Base-by-base conservation (phyloP, 2,797 vertebrate species). In the Emydoidea blandingii region DNA sequence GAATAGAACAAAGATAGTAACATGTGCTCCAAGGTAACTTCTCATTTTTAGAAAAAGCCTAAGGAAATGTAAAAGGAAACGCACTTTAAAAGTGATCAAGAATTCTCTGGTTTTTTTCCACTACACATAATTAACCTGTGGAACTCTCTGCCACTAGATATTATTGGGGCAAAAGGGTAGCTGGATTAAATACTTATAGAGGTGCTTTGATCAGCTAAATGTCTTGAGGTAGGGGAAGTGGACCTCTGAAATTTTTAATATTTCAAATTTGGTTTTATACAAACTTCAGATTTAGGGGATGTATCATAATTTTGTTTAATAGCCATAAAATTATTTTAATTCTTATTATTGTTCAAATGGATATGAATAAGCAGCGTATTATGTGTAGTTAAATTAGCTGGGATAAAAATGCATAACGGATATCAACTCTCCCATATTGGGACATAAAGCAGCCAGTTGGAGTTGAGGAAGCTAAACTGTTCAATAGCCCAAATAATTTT, bases 281-380 rank as follows among this genome's bases (percentile, higher is more conserved):
- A 86, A 91, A 94, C 96, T 96, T 56, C 54, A 72, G n/a, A 83
- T 92, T 76, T 94, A 47, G 87, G 72, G 74, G 74, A 29, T 78
- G 14, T 78, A 10, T 47, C 25, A 72, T n/a, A 9, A 49, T 78
- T 78, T 78, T 47, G 44, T 49, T 85, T 90, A 89, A 79, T 47
- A n/a, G n/a, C n/a, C n/a, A n/a, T n/a, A n/a, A n/a, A n/a, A n/a
- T n/a, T n/a, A n/a, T n/a, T n/a, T n/a, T n/a, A n/a, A n/a, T n/a
- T n/a, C n/a, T n/a, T n/a, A 81, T 85, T 87, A 47, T 74, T 25
- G 83, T 94, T 87, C 92, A 31, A 56, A 56, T 86, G 95, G 94
- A 82, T 86, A 23, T 62, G 65, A 86, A 87, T 34, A 94, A 96
- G 14, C 83, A 12, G 49, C 4, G 34, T n/a, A 57, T 81, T 19